Conservation (phyloP, 2,888 invertebrate species). For the Acholoe squamosa region DNA sequence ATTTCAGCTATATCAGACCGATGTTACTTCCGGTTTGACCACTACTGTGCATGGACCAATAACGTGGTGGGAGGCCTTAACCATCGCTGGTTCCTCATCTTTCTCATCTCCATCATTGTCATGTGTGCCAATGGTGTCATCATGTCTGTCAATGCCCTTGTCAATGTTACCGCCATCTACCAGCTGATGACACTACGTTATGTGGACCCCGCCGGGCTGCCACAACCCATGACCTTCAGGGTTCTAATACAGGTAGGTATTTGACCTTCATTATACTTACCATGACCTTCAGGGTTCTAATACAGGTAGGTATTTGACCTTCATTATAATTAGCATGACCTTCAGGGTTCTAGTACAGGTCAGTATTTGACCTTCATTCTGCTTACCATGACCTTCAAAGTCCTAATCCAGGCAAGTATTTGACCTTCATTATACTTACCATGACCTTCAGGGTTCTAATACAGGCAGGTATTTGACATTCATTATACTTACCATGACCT, state of each 20-base stretch:
- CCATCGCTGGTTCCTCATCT: conserved; percentile 79
- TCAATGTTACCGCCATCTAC: conserved; percentile 72
- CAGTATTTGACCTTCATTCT: conserved; percentile 41
- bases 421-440: too few relatives aligned
- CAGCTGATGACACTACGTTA: conserved; percentile 75
- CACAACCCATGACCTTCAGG: conserved; percentile 74
- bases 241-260: conserved; percentile 78
- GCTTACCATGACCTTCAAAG: background rate
- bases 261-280: background rate
- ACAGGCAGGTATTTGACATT: too few relatives aligned
- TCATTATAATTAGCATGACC: conserved; percentile 69
- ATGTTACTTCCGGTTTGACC: conserved; percentile 82
- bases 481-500: too few relatives aligned
- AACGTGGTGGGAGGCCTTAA: conserved; percentile 82
- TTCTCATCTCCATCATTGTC: conserved; percentile 76
- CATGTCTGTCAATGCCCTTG: conserved; percentile 74
- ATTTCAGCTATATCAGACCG: conserved; percentile 79
- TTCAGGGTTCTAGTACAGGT: conserved; percentile 78
- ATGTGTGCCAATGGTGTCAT: conserved; percentile 78
- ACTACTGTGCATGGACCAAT: conserved; percentile 83
- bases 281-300: background rate
- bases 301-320: background rate
- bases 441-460: background rate
- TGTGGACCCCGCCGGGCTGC: conserved; percentile 73
- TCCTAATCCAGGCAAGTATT: background rate